Evolutionary conservation across 2,888 invertebrate species (phyloP), one percentile per base, ranked within the genome.

Genomic region (Tromatobia lineatoria): DNA sequence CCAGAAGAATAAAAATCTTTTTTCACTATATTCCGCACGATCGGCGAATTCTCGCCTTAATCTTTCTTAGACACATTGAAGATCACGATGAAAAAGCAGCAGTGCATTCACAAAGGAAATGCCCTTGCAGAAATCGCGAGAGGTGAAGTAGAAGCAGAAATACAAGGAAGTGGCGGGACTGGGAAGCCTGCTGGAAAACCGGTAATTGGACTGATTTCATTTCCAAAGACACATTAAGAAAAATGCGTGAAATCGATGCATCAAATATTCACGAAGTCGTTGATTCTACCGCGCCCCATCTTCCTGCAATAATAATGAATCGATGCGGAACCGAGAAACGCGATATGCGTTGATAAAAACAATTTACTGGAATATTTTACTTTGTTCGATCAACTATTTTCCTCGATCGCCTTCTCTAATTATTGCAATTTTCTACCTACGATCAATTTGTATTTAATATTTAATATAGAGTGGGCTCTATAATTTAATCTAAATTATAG

Each of bases 381-480:
- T 25, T 45, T 25, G 0, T 45, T 29, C 18, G 2, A n/a, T 11
- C n/a, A 15, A 42, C 10, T n/a, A 71, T 57, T 78, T 78, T 50
- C 25, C 50, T 20, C 59, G 20, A 74, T 47, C 77, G 54, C 45
- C 77, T 52, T 29, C 20, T 13, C 23, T 69, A 78, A 81, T 84
- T 78, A 78, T 78, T 34, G 38, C 64, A 78, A 84, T 78, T 84
- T 78, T 42, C 64, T 75, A 59, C 45, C 76, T 23, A 69, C 54
- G 54, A 69, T 79, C 64, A 77, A 84, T 78, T 74, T 70, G 11
- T 15, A 13, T 20, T 64, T 45, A 70, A 66, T 75, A n/a, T 34
- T n/a, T n/a, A n/a, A n/a, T n/a, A n/a, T n/a, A n/a, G n/a, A n/a
- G n/a, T n/a, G n/a, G n/a, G n/a, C n/a, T n/a, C n/a, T n/a, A n/a